Percentiles rank a stretch among this genome's conserved stretches.
phyloP scores from a whole-genome alignment of 2,113 vertebrate species.

The Callorhinus ursinus region DNA sequence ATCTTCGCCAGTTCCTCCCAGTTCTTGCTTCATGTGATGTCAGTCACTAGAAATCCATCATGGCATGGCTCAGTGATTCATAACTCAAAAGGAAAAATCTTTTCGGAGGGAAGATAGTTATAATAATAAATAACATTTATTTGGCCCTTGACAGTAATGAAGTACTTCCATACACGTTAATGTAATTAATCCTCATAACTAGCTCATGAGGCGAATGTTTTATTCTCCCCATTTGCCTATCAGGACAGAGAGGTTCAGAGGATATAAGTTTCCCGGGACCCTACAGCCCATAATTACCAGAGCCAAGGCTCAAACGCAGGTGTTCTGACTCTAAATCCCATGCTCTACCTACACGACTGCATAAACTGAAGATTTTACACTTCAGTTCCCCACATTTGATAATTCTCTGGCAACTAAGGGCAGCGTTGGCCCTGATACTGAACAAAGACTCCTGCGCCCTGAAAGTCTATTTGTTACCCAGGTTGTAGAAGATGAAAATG shows the following conservation, averaged over 20 bases:
- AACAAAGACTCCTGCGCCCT: neutral
- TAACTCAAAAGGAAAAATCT: neutral
- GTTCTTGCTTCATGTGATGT: neutral
- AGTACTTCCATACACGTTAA: neutral
- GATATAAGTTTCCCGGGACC: neutral
- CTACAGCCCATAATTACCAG: neutral
- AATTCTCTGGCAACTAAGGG: neutral
- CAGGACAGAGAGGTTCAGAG: neutral
- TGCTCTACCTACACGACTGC: neutral
- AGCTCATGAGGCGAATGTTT: neutral
- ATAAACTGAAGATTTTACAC: rapidly evolving
- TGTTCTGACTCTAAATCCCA: neutral
- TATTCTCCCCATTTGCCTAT: neutral
- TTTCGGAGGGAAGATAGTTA: constrained; percentile 13
- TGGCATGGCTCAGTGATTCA: constrained; percentile 12
- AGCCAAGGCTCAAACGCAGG: neutral
- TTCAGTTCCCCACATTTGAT: neutral
- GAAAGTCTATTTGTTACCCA: neutral
- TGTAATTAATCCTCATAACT: neutral
- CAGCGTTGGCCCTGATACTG: neutral
- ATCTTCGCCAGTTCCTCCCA: constrained; percentile 5
- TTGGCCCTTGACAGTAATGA: neutral
- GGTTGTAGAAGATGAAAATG: neutral
- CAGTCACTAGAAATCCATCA: constrained; percentile 22
- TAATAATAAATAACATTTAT: constrained; percentile 53